phyloP scores from a whole-genome alignment of 2,888 invertebrate species.

The Tinea semifulvella region DNA sequence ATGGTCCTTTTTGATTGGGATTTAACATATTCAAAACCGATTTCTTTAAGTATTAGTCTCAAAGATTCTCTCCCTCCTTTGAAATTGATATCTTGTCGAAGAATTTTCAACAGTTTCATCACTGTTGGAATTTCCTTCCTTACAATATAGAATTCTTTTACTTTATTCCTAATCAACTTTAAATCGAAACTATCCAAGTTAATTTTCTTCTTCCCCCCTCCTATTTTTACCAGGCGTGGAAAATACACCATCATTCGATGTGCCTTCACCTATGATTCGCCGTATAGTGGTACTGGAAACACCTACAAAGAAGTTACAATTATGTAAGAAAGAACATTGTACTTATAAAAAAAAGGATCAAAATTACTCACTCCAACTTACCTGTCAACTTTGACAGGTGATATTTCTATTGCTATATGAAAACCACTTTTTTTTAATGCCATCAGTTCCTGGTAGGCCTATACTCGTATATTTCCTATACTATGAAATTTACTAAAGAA shows the following conservation, averaged over 20 bases:
- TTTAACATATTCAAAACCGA: slow-evolving; percentile 17
- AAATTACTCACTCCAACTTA: too few relatives aligned
- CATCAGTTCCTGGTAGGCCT: too few relatives aligned
- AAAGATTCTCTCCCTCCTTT: slow-evolving; percentile 18
- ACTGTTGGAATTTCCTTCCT: not conserved
- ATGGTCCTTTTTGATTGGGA: slow-evolving; percentile 18
- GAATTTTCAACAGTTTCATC: slow-evolving; percentile 4
- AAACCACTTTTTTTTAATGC: too few relatives aligned
- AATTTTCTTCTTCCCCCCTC: slow-evolving; percentile 13
- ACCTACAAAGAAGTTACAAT: too few relatives aligned
- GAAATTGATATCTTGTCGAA: slow-evolving; percentile 17
- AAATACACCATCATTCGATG: slow-evolving; percentile 4
- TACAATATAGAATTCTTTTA: not conserved
- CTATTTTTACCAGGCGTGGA: slow-evolving; percentile 15
- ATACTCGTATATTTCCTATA: too few relatives aligned
- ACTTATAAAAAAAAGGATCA: too few relatives aligned
- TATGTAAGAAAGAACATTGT: too few relatives aligned
- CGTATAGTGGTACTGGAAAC: too few relatives aligned
- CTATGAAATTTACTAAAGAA: too few relatives aligned
- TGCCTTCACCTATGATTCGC: too few relatives aligned
- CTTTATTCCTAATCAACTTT: not conserved
- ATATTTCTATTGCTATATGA: too few relatives aligned
- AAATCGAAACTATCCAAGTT: not conserved
- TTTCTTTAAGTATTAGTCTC: slow-evolving; percentile 18
- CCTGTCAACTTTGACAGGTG: too few relatives aligned